Percentiles rank a stretch among this genome's conserved stretches.
Conservation (phyloP, 2,888 invertebrate species). For the Litoditis marina region DNA sequence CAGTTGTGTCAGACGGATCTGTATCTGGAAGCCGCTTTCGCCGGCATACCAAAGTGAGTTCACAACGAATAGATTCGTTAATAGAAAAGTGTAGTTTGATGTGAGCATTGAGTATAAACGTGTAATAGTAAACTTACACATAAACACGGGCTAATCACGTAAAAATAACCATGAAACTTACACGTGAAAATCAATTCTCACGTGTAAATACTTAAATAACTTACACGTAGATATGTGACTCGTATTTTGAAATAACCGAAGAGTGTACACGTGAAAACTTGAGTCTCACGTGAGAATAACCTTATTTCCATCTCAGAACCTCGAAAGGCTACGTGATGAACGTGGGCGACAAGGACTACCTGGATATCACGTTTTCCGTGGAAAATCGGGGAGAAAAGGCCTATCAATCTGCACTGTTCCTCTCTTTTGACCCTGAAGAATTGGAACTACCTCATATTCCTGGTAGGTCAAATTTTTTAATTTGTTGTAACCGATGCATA, state of each 20-base stretch:
- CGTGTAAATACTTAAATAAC: no score
- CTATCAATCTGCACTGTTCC: slow-evolving; percentile 53
- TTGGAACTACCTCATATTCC: slow-evolving; percentile 52
- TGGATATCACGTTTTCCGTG: slow-evolving; percentile 62
- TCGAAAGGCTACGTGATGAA: slow-evolving; percentile 60
- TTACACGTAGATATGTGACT: no score
- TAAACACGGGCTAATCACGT: no score
- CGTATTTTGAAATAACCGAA: no score
- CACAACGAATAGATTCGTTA: not conserved
- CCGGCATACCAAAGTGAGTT: slow-evolving; percentile 38
- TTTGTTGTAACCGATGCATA: no score
- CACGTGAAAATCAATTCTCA: no score
- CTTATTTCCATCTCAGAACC: slow-evolving; percentile 22
- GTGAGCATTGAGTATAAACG: no score
- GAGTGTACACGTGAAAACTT: no score
- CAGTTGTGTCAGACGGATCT: slow-evolving; percentile 64
- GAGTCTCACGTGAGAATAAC: no score
- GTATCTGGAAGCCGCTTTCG: slow-evolving; percentile 36
- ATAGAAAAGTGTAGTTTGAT: no score
- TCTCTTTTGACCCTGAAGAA: slow-evolving; percentile 57
- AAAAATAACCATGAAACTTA: no score
- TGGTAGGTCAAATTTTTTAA: not conserved
- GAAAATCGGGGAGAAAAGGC: slow-evolving; percentile 63
- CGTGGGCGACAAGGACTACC: slow-evolving; percentile 60
- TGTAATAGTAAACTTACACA: no score